A percentile compares a stretch with the other conserved stretches of the same genome.
These are phyloP conservation scores for Lasius platythorax DNA, from an alignment of 2,888 invertebrate genomes.

Conservation along the genomic window DNA sequence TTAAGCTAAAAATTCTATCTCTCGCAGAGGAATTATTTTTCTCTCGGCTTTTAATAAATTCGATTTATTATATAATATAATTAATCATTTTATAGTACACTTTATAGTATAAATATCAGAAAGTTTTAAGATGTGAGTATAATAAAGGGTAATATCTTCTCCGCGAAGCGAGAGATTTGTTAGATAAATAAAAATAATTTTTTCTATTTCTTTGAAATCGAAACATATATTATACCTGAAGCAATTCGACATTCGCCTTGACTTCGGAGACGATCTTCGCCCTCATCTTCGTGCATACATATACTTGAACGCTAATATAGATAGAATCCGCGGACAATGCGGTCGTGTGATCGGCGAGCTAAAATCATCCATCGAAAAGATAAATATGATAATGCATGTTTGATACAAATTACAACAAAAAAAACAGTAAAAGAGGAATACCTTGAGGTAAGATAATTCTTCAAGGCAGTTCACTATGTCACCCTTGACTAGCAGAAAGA, in stretches of 20 bases:
- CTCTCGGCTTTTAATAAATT: neutral
- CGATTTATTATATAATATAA: neutral
- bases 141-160: neutral
- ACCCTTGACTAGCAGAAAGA: constrained; percentile 87
- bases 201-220: neutral
- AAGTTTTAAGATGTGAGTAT: neutral
- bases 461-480: constrained; percentile 84
- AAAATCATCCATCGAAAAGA: constrained; percentile 75
- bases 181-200: neutral
- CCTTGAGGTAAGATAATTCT: constrained; percentile 83
- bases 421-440: constrained; percentile 52
- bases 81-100: neutral
- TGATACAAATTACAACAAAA: neutral
- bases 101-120: neutral
- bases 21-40: neutral
- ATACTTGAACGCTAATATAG: constrained; percentile 90
- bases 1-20: neutral
- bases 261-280: constrained; percentile 94
- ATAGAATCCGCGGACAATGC: constrained; percentile 87
- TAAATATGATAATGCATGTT: neutral
- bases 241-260: constrained; percentile 90
- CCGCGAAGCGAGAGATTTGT: neutral
- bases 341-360: constrained; percentile 89
- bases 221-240: constrained; percentile 88
- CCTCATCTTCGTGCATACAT: constrained; percentile 93